phyloP scores from a whole-genome alignment of 2,888 invertebrate genomes.

The Ophioninae sp. region DNA sequence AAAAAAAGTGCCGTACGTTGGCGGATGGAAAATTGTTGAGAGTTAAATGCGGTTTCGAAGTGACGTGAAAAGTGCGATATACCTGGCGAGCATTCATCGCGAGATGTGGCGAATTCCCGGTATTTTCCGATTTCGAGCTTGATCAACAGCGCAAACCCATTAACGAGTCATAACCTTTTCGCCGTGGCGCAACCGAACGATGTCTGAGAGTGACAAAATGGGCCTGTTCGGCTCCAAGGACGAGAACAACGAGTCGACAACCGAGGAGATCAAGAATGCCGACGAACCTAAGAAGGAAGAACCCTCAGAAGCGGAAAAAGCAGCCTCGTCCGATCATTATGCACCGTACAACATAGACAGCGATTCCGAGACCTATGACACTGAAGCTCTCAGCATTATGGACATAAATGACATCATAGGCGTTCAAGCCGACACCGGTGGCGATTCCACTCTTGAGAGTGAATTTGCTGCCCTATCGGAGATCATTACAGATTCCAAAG shows the following conservation, averaged over 20 bases:
- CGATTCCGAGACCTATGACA: constrained; percentile 73
- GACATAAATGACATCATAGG: constrained; percentile 76
- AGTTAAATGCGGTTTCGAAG: not conserved
- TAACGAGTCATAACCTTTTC: constrained; percentile 40
- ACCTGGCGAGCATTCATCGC: constrained; percentile 13
- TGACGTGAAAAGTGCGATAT: not conserved
- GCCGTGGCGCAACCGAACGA: constrained; percentile 65
- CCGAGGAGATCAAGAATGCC: constrained; percentile 32
- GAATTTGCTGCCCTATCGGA: constrained; percentile 77
- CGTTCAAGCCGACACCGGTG: constrained; percentile 69
- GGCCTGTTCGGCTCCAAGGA: constrained; percentile 76
- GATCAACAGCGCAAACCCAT: constrained; percentile 27
- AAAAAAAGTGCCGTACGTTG: not conserved
- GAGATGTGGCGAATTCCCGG: constrained; percentile 28
- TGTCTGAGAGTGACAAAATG: constrained; percentile 75
- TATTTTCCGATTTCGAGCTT: constrained; percentile 8
- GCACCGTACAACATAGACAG: constrained; percentile 73
- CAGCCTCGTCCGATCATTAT: constrained; percentile 65
- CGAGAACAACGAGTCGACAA: constrained; percentile 57
- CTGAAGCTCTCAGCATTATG: constrained; percentile 75
- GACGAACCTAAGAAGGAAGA: constrained; percentile 54
- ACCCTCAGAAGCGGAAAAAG: too few relatives aligned
- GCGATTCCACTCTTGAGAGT: constrained; percentile 76
- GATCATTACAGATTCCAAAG: constrained; percentile 74
- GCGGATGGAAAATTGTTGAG: not conserved